Evolutionary conservation across 2,888 invertebrate species (phyloP).

Genomic region (Tipula confusa): DNA sequence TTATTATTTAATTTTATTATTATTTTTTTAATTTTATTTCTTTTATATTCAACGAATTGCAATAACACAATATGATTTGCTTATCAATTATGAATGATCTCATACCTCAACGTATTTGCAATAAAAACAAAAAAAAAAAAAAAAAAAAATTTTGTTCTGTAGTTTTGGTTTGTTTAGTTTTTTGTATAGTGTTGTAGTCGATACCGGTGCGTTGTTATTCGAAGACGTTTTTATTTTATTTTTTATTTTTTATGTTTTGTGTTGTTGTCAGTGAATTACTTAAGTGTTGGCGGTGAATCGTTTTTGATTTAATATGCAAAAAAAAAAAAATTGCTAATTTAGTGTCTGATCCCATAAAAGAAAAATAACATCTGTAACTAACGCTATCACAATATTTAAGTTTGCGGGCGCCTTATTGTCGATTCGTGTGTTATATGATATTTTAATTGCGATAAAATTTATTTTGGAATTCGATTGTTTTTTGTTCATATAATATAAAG

Average conservation of each 20-base stretch:
- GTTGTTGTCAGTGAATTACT: neutral
- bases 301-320: neutral
- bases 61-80: neutral
- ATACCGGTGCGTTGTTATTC: neutral
- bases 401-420: neutral
- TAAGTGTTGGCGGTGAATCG: neutral
- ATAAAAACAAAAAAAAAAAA: no score
- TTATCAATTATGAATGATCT: conserved; percentile 17
- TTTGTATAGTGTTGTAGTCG: neutral
- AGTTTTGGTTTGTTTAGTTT: neutral
- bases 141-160: neutral
- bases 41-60: neutral
- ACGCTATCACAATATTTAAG: neutral
- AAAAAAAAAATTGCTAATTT: neutral
- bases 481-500: neutral
- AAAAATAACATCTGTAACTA: neutral
- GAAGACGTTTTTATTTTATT: neutral
- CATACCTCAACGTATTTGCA: neutral
- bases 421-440: neutral
- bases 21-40: neutral
- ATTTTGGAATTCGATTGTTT: neutral
- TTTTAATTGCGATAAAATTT: neutral
- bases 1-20: neutral
- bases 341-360: neutral
- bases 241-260: neutral